Conservation (phyloP, 2,113 vertebrate species). For the Cairina moschata region DNA sequence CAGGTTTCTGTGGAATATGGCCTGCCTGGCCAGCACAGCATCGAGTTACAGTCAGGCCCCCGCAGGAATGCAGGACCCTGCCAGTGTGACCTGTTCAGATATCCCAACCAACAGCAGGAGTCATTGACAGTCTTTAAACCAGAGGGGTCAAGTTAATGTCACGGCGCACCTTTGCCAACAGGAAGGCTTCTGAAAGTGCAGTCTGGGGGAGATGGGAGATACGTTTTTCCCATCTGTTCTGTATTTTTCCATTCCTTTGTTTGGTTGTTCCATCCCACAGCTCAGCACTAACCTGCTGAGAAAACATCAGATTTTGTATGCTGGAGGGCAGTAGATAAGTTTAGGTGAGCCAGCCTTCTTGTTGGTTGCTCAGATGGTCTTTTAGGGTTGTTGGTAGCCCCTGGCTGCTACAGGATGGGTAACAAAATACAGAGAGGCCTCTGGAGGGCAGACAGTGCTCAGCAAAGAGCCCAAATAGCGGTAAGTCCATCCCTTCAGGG, state of each 20-base stretch:
- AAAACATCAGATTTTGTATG: background rate
- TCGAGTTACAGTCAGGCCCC: constrained; percentile 43
- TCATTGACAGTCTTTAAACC: background rate
- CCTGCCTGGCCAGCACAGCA: background rate
- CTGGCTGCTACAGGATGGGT: background rate
- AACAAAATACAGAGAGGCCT: background rate
- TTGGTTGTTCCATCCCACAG: background rate
- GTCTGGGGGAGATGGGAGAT: background rate
- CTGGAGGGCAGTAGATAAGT: background rate
- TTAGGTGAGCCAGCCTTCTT: background rate
- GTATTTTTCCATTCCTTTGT: constrained; percentile 25
- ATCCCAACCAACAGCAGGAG: background rate
- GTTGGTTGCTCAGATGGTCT: background rate
- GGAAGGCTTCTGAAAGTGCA: background rate
- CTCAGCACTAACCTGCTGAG: background rate
- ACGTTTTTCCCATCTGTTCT: background rate
- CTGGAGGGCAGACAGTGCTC: background rate
- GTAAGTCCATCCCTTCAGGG: background rate
- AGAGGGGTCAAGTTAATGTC: constrained; percentile 39
- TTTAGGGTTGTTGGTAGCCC: background rate
- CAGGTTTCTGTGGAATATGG: background rate
- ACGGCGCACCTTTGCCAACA: background rate
- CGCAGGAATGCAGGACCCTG: background rate
- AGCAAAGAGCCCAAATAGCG: background rate
- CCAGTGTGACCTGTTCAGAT: background rate